Conservation (phyloP, 2,113 vertebrate genomes). For the Rhadina sibilatrix region DNA sequence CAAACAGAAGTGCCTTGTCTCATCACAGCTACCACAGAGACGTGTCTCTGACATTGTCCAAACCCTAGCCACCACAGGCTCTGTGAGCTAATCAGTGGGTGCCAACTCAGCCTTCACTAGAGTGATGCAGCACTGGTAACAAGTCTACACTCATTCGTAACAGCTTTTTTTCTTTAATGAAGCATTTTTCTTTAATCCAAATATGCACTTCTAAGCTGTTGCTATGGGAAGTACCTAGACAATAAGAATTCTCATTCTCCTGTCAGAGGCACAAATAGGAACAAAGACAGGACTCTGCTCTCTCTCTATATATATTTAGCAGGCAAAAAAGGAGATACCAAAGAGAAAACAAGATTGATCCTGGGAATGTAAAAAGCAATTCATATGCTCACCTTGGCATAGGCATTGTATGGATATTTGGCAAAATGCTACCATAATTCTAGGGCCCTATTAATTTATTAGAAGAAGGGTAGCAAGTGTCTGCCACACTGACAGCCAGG, state of each 20-base stretch:
- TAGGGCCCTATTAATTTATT: background rate
- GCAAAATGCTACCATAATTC: background rate
- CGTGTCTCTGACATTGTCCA: background rate
- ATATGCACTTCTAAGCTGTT: background rate
- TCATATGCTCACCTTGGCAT: background rate
- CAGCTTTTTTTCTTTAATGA: background rate
- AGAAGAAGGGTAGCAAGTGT: background rate
- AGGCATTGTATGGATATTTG: background rate
- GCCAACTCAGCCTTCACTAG: background rate
- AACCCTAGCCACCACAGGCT: background rate
- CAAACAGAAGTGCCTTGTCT: background rate
- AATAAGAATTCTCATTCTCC: background rate
- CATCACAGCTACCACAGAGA: background rate
- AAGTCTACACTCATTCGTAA: background rate
- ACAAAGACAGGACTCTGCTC: background rate
- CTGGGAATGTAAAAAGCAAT: background rate
- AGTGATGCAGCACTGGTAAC: background rate
- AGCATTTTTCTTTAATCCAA: background rate
- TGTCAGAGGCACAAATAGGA: background rate
- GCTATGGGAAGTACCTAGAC: background rate
- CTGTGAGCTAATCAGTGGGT: background rate
- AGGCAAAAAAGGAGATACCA: background rate
- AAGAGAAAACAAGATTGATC: background rate
- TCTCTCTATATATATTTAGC: rapidly evolving
- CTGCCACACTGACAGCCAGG: background rate